These are phyloP conservation scores for Anhinga anhinga DNA, from an alignment of 2,113 vertebrate species.

Conservation along the genomic window DNA sequence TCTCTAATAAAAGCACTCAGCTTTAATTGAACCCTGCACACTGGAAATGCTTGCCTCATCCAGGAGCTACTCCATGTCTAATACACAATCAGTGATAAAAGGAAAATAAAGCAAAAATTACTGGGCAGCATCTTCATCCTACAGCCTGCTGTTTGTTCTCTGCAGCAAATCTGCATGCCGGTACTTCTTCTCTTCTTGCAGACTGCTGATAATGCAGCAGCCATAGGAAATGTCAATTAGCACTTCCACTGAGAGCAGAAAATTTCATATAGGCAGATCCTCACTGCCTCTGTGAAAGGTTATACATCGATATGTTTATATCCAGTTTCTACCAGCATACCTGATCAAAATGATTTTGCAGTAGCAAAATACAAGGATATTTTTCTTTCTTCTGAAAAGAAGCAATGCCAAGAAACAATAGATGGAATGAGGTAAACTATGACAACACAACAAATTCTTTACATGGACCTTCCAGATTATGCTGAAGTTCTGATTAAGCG, in stretches of 20 bases:
- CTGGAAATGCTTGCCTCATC: not conserved
- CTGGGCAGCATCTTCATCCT: not conserved
- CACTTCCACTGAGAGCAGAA: not conserved
- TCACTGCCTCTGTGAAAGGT: not conserved
- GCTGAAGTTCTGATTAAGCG: not conserved
- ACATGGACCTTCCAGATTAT: not conserved
- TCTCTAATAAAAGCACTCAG: not conserved
- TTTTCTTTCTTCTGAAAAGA: not conserved
- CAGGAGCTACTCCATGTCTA: not conserved
- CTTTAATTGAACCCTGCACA: not conserved
- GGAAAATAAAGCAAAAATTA: not conserved
- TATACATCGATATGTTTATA: not conserved
- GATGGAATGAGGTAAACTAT: not conserved
- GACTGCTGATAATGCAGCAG: not conserved
- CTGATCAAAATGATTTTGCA: not conserved
- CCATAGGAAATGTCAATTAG: not conserved
- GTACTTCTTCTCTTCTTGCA: not conserved
- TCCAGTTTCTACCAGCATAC: not conserved
- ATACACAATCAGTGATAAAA: not conserved
- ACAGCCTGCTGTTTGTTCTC: not conserved
- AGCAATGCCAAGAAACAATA: not conserved
- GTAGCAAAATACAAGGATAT: not conserved
- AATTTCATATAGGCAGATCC: not conserved
- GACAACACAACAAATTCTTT: not conserved
- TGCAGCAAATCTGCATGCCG: not conserved